Evolutionary conservation across 1,140 invertebrate genomes (phyloP), one percentile per base, ranked within the genome.

Genomic region (Leguminivora glycinivorella): DNA sequence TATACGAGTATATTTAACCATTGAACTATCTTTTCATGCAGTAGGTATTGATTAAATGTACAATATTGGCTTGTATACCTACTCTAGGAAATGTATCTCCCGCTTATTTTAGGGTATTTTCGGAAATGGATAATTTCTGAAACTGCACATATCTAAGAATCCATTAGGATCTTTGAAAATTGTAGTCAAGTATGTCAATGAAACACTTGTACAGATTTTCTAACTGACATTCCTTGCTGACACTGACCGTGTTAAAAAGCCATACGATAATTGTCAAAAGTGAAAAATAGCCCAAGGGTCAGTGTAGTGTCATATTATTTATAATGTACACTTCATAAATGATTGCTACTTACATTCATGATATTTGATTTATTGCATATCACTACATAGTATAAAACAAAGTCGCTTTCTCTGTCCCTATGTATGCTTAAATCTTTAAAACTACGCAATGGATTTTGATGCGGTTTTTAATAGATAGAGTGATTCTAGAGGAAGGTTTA

Each of bases 231-330:
- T 29, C 58, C 58, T 63, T 63, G n/a, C 26, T 63, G 58, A 29
- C 58, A n/a, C 58, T 63, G 58, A 1, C 58, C 58, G 25, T 34
- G 58, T 29, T 63, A 63, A 34, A 52, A 63, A 34, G 58, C 25
- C 58, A n/a, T 34, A 63, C 24, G 14, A 63, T 29, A 31, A 34
- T 26, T 63, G 58, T 63, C 58, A 63, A 63, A 63, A 63, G 58
- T 63, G 58, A 63, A 63, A 63, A 63, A 63, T 29, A 31, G 58
- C 26, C 58, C 24, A 31, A 29, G 25, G n/a, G 29, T 63, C 25
- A 31, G 29, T 29, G 58, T 63, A 31, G 25, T 29, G 58, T 34
- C 58, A 29, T 29, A 63, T 63, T 63, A 63, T 63, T 58, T 63
- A n/a, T 63, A 34, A 26, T 29, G 17, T 34, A 63, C 25, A 63